Percentiles rank a stretch among this genome's conserved stretches.
phyloP scores from a whole-genome alignment of 2,797 vertebrate genomes.

The Cynopterus sphinx region DNA sequence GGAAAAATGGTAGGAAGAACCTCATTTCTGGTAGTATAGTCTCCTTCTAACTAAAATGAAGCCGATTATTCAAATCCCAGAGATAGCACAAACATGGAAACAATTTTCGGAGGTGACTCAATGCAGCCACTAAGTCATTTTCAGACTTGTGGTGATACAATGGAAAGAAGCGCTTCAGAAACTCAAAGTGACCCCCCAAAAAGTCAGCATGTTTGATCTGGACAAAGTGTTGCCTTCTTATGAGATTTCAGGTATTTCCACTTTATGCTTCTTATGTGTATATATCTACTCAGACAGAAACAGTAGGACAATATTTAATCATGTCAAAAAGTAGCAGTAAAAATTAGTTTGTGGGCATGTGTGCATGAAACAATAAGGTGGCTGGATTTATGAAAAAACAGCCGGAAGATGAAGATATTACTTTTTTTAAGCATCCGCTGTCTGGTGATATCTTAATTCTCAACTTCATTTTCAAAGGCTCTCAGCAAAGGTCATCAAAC shows the following conservation, averaged over 20 bases:
- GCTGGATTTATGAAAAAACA: slow-evolving; percentile 54
- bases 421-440: slow-evolving; percentile 65
- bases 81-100: slow-evolving; percentile 60
- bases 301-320: slow-evolving; percentile 50
- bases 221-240: background rate
- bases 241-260: background rate
- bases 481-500: slow-evolving; percentile 60
- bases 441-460: slow-evolving; percentile 66
- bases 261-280: slow-evolving; percentile 30
- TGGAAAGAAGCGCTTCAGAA: slow-evolving; percentile 10
- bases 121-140: slow-evolving; percentile 46
- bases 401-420: slow-evolving; percentile 5
- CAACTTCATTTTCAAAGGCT: slow-evolving; percentile 62
- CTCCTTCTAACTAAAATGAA: slow-evolving; percentile 70
- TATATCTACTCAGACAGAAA: slow-evolving; percentile 28
- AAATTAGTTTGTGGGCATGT: background rate
- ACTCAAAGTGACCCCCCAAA: slow-evolving; percentile 25
- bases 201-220: background rate
- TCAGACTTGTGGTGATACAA: background rate
- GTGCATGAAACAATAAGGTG: background rate
- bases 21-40: slow-evolving; percentile 52
- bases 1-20: background rate
- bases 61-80: slow-evolving; percentile 63
- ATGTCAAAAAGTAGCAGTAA: slow-evolving; percentile 53
- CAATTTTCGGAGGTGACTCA: slow-evolving; percentile 60